phyloP scores from a whole-genome alignment of 2,113 vertebrate species.

The Struthidea cinerea region DNA sequence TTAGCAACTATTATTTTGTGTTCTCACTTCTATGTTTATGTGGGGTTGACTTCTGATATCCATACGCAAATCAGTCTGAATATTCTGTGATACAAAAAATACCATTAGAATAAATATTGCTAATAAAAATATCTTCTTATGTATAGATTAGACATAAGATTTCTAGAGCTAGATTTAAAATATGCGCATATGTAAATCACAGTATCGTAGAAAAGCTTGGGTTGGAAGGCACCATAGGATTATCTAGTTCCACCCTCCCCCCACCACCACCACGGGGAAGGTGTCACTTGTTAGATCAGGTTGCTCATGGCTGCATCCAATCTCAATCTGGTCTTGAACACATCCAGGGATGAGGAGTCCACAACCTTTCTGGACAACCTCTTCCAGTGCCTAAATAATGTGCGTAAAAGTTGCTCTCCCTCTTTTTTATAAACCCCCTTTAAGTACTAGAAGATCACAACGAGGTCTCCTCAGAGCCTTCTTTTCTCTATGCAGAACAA shows the following conservation, averaged over 20 bases:
- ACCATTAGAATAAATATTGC: neutral
- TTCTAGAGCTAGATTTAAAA: neutral
- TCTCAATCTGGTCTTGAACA: neutral
- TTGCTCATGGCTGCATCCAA: neutral
- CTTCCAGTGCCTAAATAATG: neutral
- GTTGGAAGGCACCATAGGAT: neutral
- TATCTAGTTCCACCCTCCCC: neutral
- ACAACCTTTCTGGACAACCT: neutral
- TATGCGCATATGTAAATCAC: neutral
- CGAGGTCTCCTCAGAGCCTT: neutral
- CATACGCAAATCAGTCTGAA: neutral
- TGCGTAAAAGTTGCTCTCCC: neutral
- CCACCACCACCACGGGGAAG: fast-evolving
- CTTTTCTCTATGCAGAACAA: neutral
- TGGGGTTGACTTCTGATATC: neutral
- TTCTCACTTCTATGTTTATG: neutral
- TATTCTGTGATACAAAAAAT: neutral
- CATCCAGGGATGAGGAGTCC: neutral
- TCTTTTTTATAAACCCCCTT: neutral
- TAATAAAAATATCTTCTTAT: neutral
- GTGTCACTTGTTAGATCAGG: neutral
- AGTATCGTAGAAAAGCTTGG: neutral
- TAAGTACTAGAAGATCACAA: fast-evolving
- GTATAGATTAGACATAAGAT: neutral
- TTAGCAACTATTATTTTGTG: neutral